These are phyloP conservation scores for Chamaetylas fuelleborni DNA, from an alignment of 2,113 vertebrate genomes.

Conservation along the genomic window DNA sequence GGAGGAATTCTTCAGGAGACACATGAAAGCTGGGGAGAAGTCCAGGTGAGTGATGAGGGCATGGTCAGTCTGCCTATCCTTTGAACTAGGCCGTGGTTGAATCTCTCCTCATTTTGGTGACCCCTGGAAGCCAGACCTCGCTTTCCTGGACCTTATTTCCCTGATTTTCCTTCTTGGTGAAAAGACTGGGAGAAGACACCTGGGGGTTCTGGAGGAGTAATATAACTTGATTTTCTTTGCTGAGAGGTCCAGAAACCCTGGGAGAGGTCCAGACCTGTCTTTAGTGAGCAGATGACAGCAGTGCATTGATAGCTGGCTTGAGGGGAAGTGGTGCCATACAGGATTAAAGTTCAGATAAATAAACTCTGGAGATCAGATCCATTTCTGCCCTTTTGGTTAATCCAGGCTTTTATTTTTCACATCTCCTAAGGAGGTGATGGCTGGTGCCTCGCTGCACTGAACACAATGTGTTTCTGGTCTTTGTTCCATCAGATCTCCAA, in stretches of 20 bases:
- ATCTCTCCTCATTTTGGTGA: background rate
- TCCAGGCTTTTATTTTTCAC: background rate
- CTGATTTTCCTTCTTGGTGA: background rate
- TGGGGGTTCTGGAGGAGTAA: background rate
- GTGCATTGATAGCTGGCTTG: accelerated
- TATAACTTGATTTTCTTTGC: background rate
- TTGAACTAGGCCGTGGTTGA: accelerated
- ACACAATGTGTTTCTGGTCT: accelerated
- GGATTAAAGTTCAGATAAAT: background rate
- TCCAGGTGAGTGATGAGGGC: conserved; percentile 67
- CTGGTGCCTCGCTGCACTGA: background rate
- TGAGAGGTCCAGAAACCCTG: background rate
- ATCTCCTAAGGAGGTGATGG: accelerated
- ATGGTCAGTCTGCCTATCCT: accelerated
- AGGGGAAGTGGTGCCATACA: accelerated
- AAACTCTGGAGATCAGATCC: background rate
- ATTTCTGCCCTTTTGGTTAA: background rate
- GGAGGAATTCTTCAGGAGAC: conserved; percentile 89
- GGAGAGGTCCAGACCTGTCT: background rate
- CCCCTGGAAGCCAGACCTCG: background rate
- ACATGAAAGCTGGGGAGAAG: conserved; percentile 77
- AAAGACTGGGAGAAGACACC: background rate
- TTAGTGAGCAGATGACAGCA: background rate
- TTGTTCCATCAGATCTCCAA: conserved; percentile 81
- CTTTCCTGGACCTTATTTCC: background rate